These are phyloP conservation scores for Ditylenchus weischeri DNA, from an alignment of 2,888 invertebrate species.

Conservation along the genomic window DNA sequence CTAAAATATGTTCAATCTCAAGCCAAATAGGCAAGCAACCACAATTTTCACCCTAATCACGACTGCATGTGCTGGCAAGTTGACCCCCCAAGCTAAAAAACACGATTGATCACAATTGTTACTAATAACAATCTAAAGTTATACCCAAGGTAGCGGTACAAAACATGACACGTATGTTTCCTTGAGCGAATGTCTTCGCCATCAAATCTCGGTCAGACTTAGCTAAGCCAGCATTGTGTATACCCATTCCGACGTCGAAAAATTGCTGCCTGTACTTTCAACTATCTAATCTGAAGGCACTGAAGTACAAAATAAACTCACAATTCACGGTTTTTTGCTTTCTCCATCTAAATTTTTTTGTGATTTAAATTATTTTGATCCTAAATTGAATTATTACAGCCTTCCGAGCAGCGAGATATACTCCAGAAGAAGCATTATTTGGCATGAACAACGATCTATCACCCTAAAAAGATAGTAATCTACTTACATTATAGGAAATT, in stretches of 20 bases:
- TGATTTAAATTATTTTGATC: not conserved
- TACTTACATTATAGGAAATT: not conserved
- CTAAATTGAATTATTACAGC: constrained; percentile 27
- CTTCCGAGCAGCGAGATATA: constrained; percentile 43
- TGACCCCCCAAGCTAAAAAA: constrained; percentile 87
- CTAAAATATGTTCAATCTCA: constrained; percentile 61
- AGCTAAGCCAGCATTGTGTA: constrained; percentile 94
- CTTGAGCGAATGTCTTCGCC: constrained; percentile 84
- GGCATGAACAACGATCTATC: constrained; percentile 42
- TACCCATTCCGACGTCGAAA: constrained; percentile 80
- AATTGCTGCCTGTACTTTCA: constrained; percentile 69
- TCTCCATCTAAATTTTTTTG: constrained; percentile 29
- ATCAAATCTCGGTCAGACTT: constrained; percentile 80
- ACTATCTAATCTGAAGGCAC: too few relatives aligned
- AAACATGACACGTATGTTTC: constrained; percentile 77
- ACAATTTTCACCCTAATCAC: constrained; percentile 74
- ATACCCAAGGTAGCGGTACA: constrained; percentile 83
- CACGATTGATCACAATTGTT: too few relatives aligned
- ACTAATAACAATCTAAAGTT: too few relatives aligned
- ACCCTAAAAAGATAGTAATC: constrained; percentile 27
- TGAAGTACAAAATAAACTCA: too few relatives aligned
- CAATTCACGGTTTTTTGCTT: constrained; percentile 40
- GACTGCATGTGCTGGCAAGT: constrained; percentile 95
- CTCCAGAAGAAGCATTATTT: constrained; percentile 24
- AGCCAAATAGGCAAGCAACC: not conserved